Evolutionary conservation across 2,888 invertebrate species (phyloP).

Genomic region (Andrena camellia): DNA sequence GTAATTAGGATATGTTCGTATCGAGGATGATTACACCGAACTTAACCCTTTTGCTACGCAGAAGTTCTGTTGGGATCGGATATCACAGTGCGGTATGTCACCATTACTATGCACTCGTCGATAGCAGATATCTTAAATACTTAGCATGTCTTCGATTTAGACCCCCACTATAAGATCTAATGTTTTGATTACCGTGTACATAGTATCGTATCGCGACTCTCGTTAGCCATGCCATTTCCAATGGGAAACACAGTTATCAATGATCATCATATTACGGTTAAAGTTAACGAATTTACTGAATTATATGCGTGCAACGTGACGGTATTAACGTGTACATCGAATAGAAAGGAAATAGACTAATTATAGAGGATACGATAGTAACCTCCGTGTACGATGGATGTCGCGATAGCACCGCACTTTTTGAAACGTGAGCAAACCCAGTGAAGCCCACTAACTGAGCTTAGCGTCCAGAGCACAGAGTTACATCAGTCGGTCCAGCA

Average conservation of each 20-base stretch:
- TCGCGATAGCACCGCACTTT: slow-evolving; percentile 31
- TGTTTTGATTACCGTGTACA: background rate
- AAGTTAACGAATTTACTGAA: background rate
- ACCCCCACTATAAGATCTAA: background rate
- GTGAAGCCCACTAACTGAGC: slow-evolving; percentile 23
- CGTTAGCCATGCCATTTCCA: background rate
- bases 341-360: slow-evolving; percentile 5
- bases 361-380: slow-evolving; percentile 24
- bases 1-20: slow-evolving; percentile 26
- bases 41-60: slow-evolving; percentile 38
- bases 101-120: slow-evolving; percentile 2
- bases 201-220: background rate
- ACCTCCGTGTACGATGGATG: slow-evolving; percentile 27
- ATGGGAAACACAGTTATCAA: background rate
- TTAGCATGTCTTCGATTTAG: background rate
- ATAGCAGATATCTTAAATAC: background rate
- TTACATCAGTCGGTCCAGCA: slow-evolving; percentile 75
- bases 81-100: slow-evolving; percentile 42
- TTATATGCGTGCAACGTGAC: background rate
- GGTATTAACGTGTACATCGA: background rate
- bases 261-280: background rate
- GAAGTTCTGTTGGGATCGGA: slow-evolving; percentile 18
- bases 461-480: slow-evolving; percentile 40
- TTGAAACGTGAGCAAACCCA: slow-evolving; percentile 9
- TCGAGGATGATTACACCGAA: slow-evolving; percentile 41